Base-by-base conservation (phyloP, 2,888 invertebrate genomes). In the Odontothrips loti region DNA sequence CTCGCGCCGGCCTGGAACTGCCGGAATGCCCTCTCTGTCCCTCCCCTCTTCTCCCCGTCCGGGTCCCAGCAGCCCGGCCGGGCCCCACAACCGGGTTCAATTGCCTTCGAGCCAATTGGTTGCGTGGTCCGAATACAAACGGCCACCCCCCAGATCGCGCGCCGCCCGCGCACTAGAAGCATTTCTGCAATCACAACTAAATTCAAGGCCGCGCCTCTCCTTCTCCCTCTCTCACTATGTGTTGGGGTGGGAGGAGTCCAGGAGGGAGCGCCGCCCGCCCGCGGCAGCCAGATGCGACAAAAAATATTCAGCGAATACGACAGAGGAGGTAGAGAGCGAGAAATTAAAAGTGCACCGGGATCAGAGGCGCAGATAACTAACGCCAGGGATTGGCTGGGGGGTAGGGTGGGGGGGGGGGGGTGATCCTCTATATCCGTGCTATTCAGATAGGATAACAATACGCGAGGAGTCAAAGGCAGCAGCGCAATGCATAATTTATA, bases 101-200 rank as follows among this genome's bases (percentile, higher is more conserved):
- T 75, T 75, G 68, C 68, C 68, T 75, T 27, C 23, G 68, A 75
- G 68, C 68, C 68, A 27, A 75, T 75, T 23, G 68, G 23, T 75
- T 75, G 68, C 68, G 68, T 75, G 68, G 27, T 27, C 68, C 23
- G 68, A 75, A 75, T 75, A 75, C 68, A 75, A 75, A 75, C 68
- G 58, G 58, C 58, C 58, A 58, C 58, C 34, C 34, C n/a, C 34
- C n/a, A 58, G 58, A 58, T 58, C 58, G 58, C 58, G 58, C 34
- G 2, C 34, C 34, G 34, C 34, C 34, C 34, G 34, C 34, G 34
- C 34, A 43, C 58, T 15, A 58, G 58, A 27, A 75, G 68, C 68
- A 23, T 75, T 23, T 75, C 68, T 75, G 27, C 68, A 75, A 75
- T 75, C 68, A 75, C 68, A 75, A 75, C 68, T 75, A 75, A 75